Evolutionary conservation across 2,888 invertebrate species (phyloP).

Genomic region (Caenorhabditis becei): DNA sequence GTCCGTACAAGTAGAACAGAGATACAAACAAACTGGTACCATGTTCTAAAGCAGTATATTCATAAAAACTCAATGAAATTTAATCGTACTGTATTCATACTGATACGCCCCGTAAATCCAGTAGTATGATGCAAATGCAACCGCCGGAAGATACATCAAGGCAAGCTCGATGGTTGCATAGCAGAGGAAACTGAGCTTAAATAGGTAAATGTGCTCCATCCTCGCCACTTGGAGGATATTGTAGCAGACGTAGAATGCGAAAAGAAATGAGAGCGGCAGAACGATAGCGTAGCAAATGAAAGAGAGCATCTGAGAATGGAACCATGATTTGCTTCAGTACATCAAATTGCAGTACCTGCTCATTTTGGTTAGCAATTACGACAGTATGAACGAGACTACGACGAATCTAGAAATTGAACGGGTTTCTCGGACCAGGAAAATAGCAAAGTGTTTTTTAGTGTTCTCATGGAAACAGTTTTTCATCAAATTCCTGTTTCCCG

Average conservation of each 20-base stretch:
- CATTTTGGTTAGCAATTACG: constrained; percentile 12
- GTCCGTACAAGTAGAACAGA: constrained; percentile 24
- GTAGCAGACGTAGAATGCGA: constrained; percentile 6
- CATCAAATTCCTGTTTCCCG: too few species aligned
- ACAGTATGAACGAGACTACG: constrained; percentile 23
- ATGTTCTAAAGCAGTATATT: constrained; percentile 10
- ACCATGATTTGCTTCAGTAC: background rate
- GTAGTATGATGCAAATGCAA: background rate
- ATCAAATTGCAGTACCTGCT: background rate
- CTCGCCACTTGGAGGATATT: background rate
- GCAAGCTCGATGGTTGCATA: constrained; percentile 11
- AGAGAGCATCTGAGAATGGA: background rate
- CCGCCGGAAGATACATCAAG: constrained; percentile 1
- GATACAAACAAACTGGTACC: constrained; percentile 21
- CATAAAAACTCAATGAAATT: background rate
- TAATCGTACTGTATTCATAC: constrained; percentile 21
- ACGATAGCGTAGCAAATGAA: constrained; percentile 21
- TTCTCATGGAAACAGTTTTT: too few species aligned
- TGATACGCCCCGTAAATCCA: constrained; percentile 22
- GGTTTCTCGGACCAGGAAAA: too few species aligned
- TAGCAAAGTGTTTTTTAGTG: too few species aligned
- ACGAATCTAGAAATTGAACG: constrained; percentile 24
- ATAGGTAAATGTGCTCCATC: constrained; percentile 19
- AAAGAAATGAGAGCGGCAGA: background rate
- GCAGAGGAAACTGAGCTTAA: constrained; percentile 13